Conservation (phyloP, 2,888 invertebrate genomes). For the Monopis laevigella region DNA sequence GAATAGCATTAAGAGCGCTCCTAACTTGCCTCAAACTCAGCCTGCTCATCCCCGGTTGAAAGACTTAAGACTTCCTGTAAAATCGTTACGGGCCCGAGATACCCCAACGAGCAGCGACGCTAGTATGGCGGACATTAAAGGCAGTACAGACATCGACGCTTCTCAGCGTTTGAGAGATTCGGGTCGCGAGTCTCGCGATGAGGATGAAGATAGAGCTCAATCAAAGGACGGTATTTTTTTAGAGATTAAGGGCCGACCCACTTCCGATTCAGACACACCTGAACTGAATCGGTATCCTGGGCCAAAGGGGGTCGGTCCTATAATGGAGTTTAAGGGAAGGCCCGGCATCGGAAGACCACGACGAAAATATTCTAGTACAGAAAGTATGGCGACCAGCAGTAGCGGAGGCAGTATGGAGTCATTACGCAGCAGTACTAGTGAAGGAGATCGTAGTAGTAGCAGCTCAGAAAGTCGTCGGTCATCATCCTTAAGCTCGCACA, state of each 20-base stretch:
- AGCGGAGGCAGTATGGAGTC: conserved; percentile 91
- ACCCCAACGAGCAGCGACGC: conserved; percentile 68
- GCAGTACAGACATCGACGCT: conserved; percentile 54
- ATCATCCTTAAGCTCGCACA: conserved; percentile 85
- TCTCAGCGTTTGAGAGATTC: conserved; percentile 61
- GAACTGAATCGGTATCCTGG: conserved; percentile 63
- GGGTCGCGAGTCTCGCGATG: conserved; percentile 63
- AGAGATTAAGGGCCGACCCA: conserved; percentile 78
- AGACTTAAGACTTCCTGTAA: conserved; percentile 78
- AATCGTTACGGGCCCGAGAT: conserved; percentile 71
- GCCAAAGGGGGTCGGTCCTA: conserved; percentile 67
- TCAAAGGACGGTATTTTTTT: conserved; percentile 75
- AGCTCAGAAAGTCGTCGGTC: conserved; percentile 87
- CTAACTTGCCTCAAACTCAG: conserved; percentile 76
- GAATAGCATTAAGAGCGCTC: conserved; percentile 84
- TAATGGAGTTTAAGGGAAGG: conserved; percentile 72
- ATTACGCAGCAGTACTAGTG: conserved; percentile 85
- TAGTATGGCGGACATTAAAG: conserved; percentile 70
- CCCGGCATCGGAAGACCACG: conserved; percentile 61
- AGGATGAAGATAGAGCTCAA: conserved; percentile 76
- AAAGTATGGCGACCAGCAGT: conserved; percentile 88
- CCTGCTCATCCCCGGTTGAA: conserved; percentile 76
- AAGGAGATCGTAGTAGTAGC: conserved; percentile 85
- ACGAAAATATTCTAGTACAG: conserved; percentile 79
- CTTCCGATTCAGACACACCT: conserved; percentile 65